These are phyloP conservation scores for Coptotermes formosanus DNA, from an alignment of 1,140 invertebrate species.

Conservation along the genomic window DNA sequence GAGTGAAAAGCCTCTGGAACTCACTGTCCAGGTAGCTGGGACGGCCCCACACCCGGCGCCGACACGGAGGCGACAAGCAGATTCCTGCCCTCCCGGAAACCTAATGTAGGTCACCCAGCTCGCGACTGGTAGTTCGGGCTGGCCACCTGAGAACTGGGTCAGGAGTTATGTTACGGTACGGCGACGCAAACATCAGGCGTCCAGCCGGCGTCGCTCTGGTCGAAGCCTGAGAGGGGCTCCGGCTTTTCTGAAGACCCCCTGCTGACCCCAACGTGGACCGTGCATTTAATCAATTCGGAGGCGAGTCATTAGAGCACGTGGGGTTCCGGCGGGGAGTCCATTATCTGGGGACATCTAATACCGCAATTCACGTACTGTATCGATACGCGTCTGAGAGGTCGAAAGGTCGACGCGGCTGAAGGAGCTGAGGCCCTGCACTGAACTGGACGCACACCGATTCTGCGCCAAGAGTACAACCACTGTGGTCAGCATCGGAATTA, in stretches of 20 bases:
- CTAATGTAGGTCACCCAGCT: too few relatives aligned
- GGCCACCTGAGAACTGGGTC: not conserved
- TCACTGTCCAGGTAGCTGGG: too few relatives aligned
- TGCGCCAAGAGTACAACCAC: too few relatives aligned
- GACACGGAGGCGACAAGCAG: too few relatives aligned
- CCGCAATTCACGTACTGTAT: not conserved
- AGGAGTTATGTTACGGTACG: not conserved
- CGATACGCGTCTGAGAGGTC: not conserved
- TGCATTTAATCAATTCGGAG: conserved; percentile 35
- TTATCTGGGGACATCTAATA: conserved; percentile 20
- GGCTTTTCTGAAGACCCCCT: not conserved
- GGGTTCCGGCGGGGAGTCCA: conserved; percentile 25
- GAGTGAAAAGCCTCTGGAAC: too few relatives aligned
- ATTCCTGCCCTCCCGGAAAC: too few relatives aligned
- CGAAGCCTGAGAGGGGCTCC: not conserved
- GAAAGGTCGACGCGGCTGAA: not conserved
- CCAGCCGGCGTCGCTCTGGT: not conserved
- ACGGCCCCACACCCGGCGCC: too few relatives aligned
- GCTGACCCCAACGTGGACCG: not conserved
- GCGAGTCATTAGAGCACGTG: conserved; percentile 33
- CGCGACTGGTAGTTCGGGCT: too few relatives aligned
- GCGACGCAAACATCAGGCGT: conserved; percentile 12
- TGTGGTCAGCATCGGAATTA: too few relatives aligned
- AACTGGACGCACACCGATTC: too few relatives aligned
- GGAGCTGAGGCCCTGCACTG: not conserved